These are phyloP conservation scores for Anoplolepis gracilipes DNA, from an alignment of 1,140 invertebrate species.

Conservation along the genomic window DNA sequence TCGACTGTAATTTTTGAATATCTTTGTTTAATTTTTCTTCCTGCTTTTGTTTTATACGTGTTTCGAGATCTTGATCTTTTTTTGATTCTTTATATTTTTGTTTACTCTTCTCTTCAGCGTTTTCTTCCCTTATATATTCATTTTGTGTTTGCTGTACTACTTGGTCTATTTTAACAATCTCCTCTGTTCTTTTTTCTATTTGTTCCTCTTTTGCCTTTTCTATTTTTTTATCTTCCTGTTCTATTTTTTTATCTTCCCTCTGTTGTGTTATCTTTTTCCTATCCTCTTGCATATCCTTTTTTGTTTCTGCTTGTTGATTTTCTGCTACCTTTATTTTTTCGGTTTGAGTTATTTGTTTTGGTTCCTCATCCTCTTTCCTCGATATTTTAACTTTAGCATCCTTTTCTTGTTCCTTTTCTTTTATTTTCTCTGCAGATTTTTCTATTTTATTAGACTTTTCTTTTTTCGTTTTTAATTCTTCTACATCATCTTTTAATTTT, in stretches of 20 bases:
- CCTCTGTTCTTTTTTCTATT: slow-evolving; percentile 43
- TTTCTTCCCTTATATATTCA: slow-evolving; percentile 18
- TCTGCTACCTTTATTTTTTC: slow-evolving; percentile 16
- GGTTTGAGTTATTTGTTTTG: background rate
- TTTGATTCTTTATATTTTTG: slow-evolving; percentile 19
- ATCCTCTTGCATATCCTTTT: slow-evolving; percentile 47
- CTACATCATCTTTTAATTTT: slow-evolving; percentile 44
- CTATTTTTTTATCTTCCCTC: background rate
- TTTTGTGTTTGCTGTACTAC: slow-evolving; percentile 18
- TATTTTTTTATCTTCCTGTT: slow-evolving; percentile 30
- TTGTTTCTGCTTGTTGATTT: slow-evolving; percentile 6
- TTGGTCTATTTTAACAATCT: slow-evolving; percentile 43
- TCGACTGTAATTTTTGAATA: slow-evolving; percentile 27
- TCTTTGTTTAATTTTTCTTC: slow-evolving; percentile 54
- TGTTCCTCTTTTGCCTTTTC: slow-evolving; percentile 38
- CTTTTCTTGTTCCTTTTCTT: slow-evolving; percentile 49
- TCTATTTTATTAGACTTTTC: slow-evolving; percentile 55
- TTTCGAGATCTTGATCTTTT: slow-evolving; percentile 22
- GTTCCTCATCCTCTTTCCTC: slow-evolving; percentile 20
- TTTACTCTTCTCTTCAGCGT: background rate
- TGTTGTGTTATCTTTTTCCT: slow-evolving; percentile 16
- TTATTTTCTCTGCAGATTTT: slow-evolving; percentile 42
- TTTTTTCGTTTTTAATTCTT: slow-evolving; percentile 62
- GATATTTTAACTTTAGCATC: slow-evolving; percentile 32
- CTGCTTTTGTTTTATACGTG: slow-evolving; percentile 32